phyloP scores from a whole-genome alignment of 2,888 invertebrate genomes.

The Pachycephus smyrnensis region DNA sequence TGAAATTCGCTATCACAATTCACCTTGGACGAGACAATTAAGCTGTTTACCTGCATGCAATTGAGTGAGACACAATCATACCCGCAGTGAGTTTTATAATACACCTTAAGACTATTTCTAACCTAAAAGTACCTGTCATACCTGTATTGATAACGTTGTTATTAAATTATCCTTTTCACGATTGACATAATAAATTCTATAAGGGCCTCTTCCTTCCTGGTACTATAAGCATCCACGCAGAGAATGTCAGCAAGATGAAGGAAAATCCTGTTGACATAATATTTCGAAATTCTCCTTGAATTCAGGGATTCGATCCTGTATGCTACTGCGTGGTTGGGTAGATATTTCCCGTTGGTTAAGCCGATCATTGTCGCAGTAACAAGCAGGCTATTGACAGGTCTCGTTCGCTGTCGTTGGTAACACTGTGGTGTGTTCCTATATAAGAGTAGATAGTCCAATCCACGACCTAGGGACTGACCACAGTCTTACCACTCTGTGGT shows the following conservation, averaged over 20 bases:
- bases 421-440: conserved; percentile 14
- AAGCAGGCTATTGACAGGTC: conserved; percentile 64
- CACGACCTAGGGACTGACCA: conserved; percentile 44
- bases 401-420: conserved; percentile 36
- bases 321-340: conserved; percentile 23
- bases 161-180: not conserved
- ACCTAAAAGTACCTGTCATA: not conserved
- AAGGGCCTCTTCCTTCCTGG: not conserved
- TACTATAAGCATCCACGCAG: not conserved
- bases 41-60: not conserved
- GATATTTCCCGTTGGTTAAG: conserved; percentile 63
- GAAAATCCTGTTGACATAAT: not conserved
- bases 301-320: not conserved
- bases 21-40: not conserved
- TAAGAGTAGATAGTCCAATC: conserved; percentile 28
- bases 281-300: not conserved
- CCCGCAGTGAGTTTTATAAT: not conserved
- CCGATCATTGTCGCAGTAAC: conserved; percentile 65
- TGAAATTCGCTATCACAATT: not conserved
- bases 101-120: not conserved
- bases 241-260: not conserved
- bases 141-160: not conserved
- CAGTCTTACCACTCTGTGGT: conserved; percentile 48
- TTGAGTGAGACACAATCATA: not conserved
- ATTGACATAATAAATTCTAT: not conserved